Conservation (phyloP, 2,113 vertebrate species). For the Cichladusa arquata region DNA sequence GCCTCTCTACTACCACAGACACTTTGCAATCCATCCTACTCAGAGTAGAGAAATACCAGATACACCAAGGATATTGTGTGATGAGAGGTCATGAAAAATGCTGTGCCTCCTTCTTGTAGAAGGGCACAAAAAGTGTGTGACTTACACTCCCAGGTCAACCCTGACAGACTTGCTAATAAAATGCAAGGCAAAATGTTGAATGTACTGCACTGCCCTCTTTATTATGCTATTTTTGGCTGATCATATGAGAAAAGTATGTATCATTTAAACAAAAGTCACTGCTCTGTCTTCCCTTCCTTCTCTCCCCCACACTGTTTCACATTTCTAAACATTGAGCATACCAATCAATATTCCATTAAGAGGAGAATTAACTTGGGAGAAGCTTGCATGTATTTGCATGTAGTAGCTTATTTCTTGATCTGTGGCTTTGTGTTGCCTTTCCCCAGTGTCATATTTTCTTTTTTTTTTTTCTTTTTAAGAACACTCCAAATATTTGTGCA, state of each 20-base stretch:
- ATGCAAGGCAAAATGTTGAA: conserved; percentile 11
- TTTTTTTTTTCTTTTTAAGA: not conserved
- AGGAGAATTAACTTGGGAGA: conserved; percentile 51
- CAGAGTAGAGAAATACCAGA: not conserved
- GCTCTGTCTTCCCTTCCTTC: not conserved
- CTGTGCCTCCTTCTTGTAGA: not conserved
- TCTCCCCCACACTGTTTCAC: not conserved
- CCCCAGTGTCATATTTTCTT: not conserved
- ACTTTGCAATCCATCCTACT: not conserved
- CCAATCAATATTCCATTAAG: conserved; percentile 60
- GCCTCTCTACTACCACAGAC: not conserved
- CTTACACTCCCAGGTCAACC: not conserved
- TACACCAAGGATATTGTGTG: not conserved
- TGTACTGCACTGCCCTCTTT: not conserved
- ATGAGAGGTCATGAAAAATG: not conserved
- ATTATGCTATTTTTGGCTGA: not conserved
- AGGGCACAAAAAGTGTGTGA: not conserved
- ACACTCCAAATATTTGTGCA: conserved; percentile 18
- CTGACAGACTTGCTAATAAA: not conserved
- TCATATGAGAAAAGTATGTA: not conserved
- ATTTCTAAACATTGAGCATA: conserved; percentile 35
- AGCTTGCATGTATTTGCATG: conserved; percentile 62
- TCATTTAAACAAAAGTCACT: conserved; percentile 12
- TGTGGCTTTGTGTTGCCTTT: conserved; percentile 6
- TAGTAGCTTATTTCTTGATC: conserved; percentile 25